phyloP scores from a whole-genome alignment of 2,888 invertebrate genomes.

The Dinocampus coccinellae region DNA sequence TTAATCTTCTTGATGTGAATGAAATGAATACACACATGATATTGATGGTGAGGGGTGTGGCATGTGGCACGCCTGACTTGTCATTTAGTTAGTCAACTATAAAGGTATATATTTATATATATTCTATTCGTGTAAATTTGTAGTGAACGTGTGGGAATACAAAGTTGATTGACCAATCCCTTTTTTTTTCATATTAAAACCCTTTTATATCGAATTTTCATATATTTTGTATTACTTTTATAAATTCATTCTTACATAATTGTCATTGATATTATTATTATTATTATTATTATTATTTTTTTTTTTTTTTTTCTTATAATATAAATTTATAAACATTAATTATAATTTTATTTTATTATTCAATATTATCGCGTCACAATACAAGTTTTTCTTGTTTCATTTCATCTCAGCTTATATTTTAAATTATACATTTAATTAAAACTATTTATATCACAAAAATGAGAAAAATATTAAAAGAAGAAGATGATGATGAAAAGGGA shows the following conservation, averaged over 20 bases:
- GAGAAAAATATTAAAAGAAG: too few species aligned
- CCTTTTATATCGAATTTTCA: background rate
- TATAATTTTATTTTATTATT: background rate
- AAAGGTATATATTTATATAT: background rate
- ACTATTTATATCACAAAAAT: background rate
- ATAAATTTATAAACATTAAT: background rate
- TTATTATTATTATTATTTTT: too few species aligned
- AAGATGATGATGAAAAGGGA: background rate
- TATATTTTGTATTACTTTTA: too few species aligned
- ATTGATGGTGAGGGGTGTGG: background rate
- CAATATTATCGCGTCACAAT: background rate
- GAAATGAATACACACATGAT: background rate
- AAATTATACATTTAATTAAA: background rate
- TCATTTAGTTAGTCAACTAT: slow-evolving; percentile 2
- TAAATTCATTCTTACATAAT: too few species aligned
- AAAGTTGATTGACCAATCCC: slow-evolving; percentile 23
- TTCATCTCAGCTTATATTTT: background rate
- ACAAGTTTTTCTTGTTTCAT: background rate
- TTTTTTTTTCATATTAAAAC: background rate
- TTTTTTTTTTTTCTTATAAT: background rate
- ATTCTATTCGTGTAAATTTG: slow-evolving; percentile 6
- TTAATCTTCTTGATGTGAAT: slow-evolving; percentile 12
- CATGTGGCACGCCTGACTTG: slow-evolving; percentile 13
- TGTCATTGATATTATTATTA: too few species aligned
- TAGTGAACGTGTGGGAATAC: background rate